Evolutionary conservation across 2,797 vertebrate genomes (phyloP).

Genomic region (Limnodromus scolopaceus): DNA sequence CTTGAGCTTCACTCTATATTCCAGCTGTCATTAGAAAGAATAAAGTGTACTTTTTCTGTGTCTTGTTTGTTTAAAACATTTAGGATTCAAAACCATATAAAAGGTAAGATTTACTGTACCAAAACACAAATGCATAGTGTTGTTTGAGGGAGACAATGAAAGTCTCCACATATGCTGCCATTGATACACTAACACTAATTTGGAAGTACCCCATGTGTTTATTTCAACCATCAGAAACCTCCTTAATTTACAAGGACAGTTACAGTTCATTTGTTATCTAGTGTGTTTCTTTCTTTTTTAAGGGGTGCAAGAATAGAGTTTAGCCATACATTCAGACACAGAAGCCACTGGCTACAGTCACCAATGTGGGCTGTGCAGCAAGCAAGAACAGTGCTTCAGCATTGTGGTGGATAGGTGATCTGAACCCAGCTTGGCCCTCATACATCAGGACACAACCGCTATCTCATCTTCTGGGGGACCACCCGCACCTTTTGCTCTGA

Average conservation of each 20-base stretch:
- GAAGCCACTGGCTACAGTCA: not conserved
- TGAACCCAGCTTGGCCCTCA: not conserved
- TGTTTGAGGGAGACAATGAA: not conserved
- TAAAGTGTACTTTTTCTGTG: not conserved
- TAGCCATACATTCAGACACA: not conserved
- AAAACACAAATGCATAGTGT: not conserved
- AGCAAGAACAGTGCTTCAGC: not conserved
- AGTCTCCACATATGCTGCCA: not conserved
- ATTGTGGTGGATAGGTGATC: not conserved
- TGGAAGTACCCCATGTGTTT: not conserved
- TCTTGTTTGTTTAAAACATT: not conserved
- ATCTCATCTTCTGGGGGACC: not conserved
- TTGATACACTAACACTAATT: not conserved
- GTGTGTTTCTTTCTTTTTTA: not conserved
- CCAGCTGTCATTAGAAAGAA: not conserved
- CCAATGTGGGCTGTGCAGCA: rapidly evolving
- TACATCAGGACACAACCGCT: not conserved
- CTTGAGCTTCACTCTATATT: not conserved
- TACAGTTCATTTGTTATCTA: not conserved
- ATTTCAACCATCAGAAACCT: not conserved
- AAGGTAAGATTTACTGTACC: not conserved
- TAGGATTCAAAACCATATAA: not conserved
- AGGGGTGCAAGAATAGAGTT: not conserved
- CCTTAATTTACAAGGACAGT: not conserved
- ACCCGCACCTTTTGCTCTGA: not conserved